Percentiles rank a stretch among this genome's conserved stretches.
Evolutionary conservation across 2,113 vertebrate species (phyloP).

Genomic region (Oxyruncus cristatus): DNA sequence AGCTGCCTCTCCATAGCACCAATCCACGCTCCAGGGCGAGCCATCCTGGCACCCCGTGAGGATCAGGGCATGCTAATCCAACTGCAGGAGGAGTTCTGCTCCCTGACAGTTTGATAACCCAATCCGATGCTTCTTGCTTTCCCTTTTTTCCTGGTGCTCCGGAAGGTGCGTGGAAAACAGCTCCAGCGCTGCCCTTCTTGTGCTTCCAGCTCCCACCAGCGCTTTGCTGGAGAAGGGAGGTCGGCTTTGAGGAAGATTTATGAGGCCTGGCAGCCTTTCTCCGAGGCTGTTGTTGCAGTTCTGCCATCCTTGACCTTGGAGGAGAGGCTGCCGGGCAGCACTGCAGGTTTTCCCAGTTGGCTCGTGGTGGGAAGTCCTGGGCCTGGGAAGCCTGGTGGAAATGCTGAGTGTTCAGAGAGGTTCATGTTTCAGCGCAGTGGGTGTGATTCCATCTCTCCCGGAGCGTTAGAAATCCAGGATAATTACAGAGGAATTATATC

Average conservation of each 20-base stretch:
- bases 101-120: neutral
- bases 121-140: neutral
- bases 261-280: conserved; percentile 23
- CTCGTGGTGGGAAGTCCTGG: neutral
- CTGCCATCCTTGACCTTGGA: conserved; percentile 21
- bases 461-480: neutral
- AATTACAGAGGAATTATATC: neutral
- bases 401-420: neutral
- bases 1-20: neutral
- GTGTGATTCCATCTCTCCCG: neutral
- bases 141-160: neutral
- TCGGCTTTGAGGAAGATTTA: neutral
- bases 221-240: neutral
- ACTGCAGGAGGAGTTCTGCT: neutral
- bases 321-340: neutral
- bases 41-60: too few relatives aligned
- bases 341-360: neutral
- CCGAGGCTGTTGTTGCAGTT: neutral
- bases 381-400: neutral
- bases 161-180: neutral
- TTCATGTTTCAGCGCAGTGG: neutral
- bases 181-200: neutral
- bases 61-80: neutral
- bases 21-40: neutral
- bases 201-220: neutral